Percentiles rank a stretch among this genome's conserved stretches.
Evolutionary conservation across 2,113 vertebrate species (phyloP).

Genomic region (Emydura subglobosa): DNA sequence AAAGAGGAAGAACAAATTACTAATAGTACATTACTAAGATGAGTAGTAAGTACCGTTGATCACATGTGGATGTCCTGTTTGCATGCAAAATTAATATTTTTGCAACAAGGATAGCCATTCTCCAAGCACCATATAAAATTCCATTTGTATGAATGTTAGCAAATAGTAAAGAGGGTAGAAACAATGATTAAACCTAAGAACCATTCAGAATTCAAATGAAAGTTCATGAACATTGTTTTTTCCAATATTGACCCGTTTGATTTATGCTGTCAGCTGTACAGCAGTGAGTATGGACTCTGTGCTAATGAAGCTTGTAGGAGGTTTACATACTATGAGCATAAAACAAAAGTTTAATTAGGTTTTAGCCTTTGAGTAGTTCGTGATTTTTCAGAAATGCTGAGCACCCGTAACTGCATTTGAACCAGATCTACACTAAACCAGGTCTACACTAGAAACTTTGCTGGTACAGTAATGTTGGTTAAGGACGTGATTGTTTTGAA

Average conservation of each 20-base stretch:
- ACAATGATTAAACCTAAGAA: neutral
- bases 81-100: neutral
- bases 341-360: neutral
- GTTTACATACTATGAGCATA: accelerated
- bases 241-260: neutral
- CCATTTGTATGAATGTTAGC: neutral
- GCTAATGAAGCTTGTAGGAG: neutral
- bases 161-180: neutral
- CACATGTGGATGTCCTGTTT: neutral
- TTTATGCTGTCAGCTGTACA: neutral
- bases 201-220: neutral
- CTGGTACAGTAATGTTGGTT: neutral
- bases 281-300: accelerated
- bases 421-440: neutral
- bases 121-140: neutral
- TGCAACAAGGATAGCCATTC: neutral
- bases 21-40: neutral
- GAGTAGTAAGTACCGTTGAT: neutral
- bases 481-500: neutral
- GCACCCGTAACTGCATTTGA: neutral
- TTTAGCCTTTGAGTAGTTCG: neutral
- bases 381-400: neutral
- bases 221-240: neutral
- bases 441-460: neutral
- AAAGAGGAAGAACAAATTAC: neutral